Base-by-base conservation (phyloP, 2,113 vertebrate species). In the Cnemophilus loriae region DNA sequence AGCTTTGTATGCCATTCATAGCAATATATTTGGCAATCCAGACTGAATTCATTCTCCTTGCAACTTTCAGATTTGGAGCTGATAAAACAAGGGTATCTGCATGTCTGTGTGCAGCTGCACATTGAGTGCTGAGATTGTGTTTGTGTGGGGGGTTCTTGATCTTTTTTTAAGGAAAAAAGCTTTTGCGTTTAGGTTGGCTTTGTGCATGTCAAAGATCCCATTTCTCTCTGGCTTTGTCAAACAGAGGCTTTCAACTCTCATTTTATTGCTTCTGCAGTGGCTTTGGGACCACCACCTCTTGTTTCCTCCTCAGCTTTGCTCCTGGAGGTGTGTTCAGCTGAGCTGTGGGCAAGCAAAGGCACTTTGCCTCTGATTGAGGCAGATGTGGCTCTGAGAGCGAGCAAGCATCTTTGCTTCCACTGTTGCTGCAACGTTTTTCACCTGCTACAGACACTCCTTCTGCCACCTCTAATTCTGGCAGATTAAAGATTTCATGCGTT, bases 1-100 rank as follows among this genome's bases (percentile, higher is more conserved):
- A 61, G 65, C 59, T 77, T 42, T 73, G 30, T 39, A 9, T 69
- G 37, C 33, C 70, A 41, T 83, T 97, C 96, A 92, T 71, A 89
- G 20, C n/a, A 90, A 61, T 32, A 12, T 81, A 74, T 87, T 93
- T 90, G 81, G 26, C 44, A 84, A 61, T 56, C 33, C 19, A 89
- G 37, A 49, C 42, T 84, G 70, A 90, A 68, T 79, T 63, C 10
- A 21, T 67, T 75, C 59, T 82, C 21, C 77, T 95, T 84, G 67
- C 79, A 92, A 64, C 41, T 82, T 55, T 70, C 64, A 46, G 18
- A 44, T 46, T 39, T 68, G 26, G 82, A 94, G 88, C 56, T 44
- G 46, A 42, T 63, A 82, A 57, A 90, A 61, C 8, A 16, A 15
- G 47, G 5, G 8, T 47, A 32, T 65, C 37, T 68, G 26, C 3